Evolutionary conservation across 1,140 invertebrate genomes (phyloP), one percentile per base, ranked within the genome.

Genomic region (Lepidurus packardi): DNA sequence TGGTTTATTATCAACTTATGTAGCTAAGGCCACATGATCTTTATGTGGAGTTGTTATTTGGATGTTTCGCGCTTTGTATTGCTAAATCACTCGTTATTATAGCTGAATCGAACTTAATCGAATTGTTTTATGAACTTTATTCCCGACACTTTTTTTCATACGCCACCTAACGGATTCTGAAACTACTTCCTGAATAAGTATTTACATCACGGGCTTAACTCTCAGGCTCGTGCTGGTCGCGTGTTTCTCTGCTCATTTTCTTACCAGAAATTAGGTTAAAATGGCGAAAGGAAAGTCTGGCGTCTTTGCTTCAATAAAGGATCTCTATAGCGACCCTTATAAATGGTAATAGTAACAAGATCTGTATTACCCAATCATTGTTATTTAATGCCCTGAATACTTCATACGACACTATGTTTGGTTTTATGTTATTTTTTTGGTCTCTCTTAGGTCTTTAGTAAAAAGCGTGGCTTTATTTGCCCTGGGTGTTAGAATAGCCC

Each of bases 201-300:
- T 10, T 47, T 47, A 47, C 45, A 11, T 47, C 45, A n/a, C 13
- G 16, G 9, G 34, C 34, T 34, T 34, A 34, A 34, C 34, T 34
- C 25, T 34, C 34, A 34, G 34, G 34, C 34, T 34, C 34, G 34
- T 34, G 34, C 34, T 34, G 34, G 34, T 34, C 34, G 34, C 34
- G 34, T 34, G 34, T 34, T 34, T 34, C 34, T 25, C 89, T 88
- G n/a, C 86, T 87, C 80, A 83, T 91, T 24, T 82, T 91, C 65
- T 89, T 89, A 79, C 89, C 89, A 75, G 88, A 90, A 87, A 90
- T 90, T 84, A 11, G 74, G 16, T 24, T 13, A 45, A 77, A 53
- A 47, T 45, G 41, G 45, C 76, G 11, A 77, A 65, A 81, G 83
- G 78, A 77, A 79, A 80, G 81, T 78, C 77, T 45, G 53, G 79